Percentiles rank a stretch among this genome's conserved stretches.
phyloP scores from a whole-genome alignment of 1,140 invertebrate species.

The Helicoverpa armigera region DNA sequence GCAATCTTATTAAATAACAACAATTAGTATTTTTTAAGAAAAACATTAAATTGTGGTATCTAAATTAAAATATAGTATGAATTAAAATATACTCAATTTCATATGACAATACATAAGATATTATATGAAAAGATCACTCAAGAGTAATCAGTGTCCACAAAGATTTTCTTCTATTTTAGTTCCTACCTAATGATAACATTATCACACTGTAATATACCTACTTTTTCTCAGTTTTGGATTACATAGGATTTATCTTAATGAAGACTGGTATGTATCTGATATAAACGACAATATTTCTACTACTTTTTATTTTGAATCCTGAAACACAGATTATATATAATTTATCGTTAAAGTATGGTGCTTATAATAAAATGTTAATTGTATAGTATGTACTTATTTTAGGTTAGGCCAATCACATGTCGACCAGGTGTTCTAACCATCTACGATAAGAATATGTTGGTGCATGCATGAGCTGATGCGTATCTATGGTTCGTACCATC shows the following conservation, averaged over 20 bases:
- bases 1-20: constrained; percentile 53
- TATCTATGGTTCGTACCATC: background rate
- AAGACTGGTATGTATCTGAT: constrained; percentile 9
- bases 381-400: background rate
- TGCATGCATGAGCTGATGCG: background rate
- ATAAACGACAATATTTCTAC: constrained; percentile 32
- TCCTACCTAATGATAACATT: constrained; percentile 41
- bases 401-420: background rate
- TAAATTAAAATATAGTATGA: background rate
- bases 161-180: constrained; percentile 6
- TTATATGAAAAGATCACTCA: background rate
- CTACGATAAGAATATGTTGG: background rate
- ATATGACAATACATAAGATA: background rate
- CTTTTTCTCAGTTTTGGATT: background rate
- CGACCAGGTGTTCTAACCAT: background rate
- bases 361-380: constrained; percentile 15
- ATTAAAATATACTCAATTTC: too few relatives aligned
- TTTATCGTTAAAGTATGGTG: constrained; percentile 11
- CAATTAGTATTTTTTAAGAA: background rate
- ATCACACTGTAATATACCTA: constrained; percentile 50
- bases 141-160: too few relatives aligned
- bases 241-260: constrained; percentile 17
- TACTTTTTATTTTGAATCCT: constrained; percentile 26
- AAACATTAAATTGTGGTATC: background rate
- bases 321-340: constrained; percentile 5